These are phyloP conservation scores for Pammene aurita DNA, from an alignment of 2,888 invertebrate genomes.

Conservation along the genomic window DNA sequence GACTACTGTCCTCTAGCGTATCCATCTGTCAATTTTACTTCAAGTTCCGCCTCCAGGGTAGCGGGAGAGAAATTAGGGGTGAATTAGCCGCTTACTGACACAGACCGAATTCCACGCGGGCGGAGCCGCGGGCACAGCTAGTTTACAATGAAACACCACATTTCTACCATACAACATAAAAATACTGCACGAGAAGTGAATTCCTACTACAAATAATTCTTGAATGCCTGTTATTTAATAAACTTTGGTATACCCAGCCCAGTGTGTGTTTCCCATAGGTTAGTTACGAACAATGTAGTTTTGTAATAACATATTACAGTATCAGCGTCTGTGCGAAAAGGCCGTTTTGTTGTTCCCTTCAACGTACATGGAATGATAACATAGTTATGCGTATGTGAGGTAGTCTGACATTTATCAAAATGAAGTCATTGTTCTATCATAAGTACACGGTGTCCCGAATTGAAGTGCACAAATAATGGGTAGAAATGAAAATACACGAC, in stretches of 20 bases:
- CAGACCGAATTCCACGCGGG: too few relatives aligned
- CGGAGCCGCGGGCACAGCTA: too few relatives aligned
- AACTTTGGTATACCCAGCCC: neutral
- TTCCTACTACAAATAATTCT: neutral
- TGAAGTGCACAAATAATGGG: neutral
- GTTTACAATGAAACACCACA: too few relatives aligned
- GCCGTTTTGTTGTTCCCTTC: neutral
- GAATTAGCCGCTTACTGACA: too few relatives aligned
- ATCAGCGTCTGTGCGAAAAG: neutral
- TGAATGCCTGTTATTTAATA: neutral
- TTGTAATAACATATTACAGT: slow-evolving; percentile 21
- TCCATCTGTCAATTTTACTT: too few relatives aligned
- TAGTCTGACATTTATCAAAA: too few relatives aligned
- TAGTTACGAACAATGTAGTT: slow-evolving; percentile 20
- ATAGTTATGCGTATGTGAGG: neutral
- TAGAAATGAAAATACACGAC: too few relatives aligned
- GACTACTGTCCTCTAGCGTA: too few relatives aligned
- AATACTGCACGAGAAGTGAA: neutral
- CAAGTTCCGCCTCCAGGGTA: too few relatives aligned
- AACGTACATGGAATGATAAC: neutral
- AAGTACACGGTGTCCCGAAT: neutral
- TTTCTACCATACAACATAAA: neutral
- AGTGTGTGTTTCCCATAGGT: slow-evolving; percentile 15
- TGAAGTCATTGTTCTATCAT: too few relatives aligned
- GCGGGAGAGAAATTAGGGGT: too few relatives aligned